Conservation (phyloP, 2,797 vertebrate species). For the Kryptolebias ocellatus region DNA sequence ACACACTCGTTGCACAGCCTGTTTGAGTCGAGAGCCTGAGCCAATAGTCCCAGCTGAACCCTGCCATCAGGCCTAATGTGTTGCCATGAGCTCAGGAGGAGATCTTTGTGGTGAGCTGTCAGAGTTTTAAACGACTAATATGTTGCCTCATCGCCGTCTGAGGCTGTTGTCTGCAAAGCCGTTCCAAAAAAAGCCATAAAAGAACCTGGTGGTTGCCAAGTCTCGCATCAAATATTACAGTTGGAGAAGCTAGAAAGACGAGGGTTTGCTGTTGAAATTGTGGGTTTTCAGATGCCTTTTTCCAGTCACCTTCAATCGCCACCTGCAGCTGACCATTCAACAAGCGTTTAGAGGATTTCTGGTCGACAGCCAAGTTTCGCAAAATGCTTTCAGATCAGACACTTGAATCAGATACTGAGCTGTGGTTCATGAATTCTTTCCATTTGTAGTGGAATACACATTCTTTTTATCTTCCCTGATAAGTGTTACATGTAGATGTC, state of each 20-base stretch:
- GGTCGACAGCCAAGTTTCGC: conserved; percentile 50
- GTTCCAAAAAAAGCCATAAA: conserved; percentile 16
- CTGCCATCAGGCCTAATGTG: conserved; percentile 65
- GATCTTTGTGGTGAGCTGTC: conserved; percentile 91
- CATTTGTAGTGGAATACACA: neutral
- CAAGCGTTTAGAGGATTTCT: conserved; percentile 51
- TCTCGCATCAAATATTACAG: conserved; percentile 19
- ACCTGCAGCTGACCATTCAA: conserved; percentile 50
- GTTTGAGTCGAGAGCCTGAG: conserved; percentile 49
- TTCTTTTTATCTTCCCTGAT: no score
- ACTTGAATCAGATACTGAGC: conserved; percentile 34
- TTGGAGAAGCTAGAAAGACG: conserved; percentile 27
- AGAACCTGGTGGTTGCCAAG: conserved; percentile 36
- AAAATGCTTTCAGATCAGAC: conserved; percentile 52
- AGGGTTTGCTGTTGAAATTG: conserved; percentile 11
- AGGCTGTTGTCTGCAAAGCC: conserved; percentile 32
- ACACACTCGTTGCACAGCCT: conserved; percentile 12
- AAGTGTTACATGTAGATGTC: no score
- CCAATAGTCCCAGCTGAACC: conserved; percentile 75
- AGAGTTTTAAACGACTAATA: conserved; percentile 88
- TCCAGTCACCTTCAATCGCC: conserved; percentile 26
- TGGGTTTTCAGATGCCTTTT: conserved; percentile 9
- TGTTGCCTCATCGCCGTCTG: conserved; percentile 60
- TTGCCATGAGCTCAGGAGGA: conserved; percentile 92
- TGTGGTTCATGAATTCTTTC: conserved; percentile 13